These are phyloP conservation scores for Sipha flava DNA, from an alignment of 1,140 invertebrate genomes.

Conservation along the genomic window DNA sequence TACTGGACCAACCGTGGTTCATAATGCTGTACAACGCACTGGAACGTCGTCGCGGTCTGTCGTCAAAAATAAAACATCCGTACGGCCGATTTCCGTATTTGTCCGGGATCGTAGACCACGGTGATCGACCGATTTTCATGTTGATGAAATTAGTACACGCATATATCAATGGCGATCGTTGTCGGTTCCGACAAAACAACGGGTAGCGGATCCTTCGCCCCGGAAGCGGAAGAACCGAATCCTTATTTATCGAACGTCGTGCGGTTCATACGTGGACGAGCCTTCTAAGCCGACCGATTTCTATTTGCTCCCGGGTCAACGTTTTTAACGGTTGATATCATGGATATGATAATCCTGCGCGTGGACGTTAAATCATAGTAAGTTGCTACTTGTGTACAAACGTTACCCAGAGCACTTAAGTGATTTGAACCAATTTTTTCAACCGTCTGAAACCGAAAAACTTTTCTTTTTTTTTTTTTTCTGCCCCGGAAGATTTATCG, in stretches of 20 bases:
- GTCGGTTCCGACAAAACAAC: no score
- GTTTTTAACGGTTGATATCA: background rate
- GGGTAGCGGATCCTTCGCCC: no score
- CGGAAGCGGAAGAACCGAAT: background rate
- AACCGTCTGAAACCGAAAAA: background rate
- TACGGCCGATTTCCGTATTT: no score
- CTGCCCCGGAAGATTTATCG: background rate
- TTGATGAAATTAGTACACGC: no score
- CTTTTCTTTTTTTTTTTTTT: background rate
- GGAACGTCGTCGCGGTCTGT: no score
- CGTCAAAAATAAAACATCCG: no score
- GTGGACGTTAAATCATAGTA: conserved; percentile 3
- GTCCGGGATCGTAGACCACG: no score
- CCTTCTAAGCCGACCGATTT: background rate
- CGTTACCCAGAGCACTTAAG: background rate
- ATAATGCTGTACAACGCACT: no score
- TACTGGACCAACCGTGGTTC: no score
- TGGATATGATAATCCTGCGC: background rate
- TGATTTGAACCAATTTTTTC: conserved; percentile 19
- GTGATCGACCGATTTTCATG: no score
- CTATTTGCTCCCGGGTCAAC: background rate
- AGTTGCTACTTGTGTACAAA: conserved; percentile 13
- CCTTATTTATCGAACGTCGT: background rate
- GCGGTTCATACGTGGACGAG: background rate
- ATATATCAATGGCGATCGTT: no score